Conservation (phyloP, 2,888 invertebrate species). For the Malacosoma neustria region DNA sequence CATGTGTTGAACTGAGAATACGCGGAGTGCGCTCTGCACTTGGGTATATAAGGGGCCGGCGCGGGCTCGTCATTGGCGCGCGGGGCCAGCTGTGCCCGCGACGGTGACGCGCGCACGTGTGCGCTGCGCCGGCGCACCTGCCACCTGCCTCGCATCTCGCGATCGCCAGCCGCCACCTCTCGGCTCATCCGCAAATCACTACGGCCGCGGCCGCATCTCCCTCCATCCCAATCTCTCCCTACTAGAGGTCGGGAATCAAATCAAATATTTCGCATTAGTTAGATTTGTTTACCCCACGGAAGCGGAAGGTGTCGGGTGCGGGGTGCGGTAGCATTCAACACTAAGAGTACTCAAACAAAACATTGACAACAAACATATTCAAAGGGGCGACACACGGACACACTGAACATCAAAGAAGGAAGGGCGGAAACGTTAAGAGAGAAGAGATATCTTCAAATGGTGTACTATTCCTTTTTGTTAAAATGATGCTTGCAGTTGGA, state of each 20-base stretch:
- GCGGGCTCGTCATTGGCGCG: slow-evolving; percentile 7
- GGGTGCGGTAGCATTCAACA: slow-evolving; percentile 1
- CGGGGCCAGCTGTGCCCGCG: slow-evolving; percentile 6
- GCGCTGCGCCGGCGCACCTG: slow-evolving; percentile 12
- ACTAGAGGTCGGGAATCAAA: too few relatives aligned
- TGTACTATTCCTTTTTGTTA: too few relatives aligned
- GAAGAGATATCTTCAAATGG: too few relatives aligned
- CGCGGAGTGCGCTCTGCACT: background rate
- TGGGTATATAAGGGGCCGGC: slow-evolving; percentile 5
- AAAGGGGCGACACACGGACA: too few relatives aligned
- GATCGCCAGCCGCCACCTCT: slow-evolving; percentile 1
- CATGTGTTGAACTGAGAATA: slow-evolving; percentile 1
- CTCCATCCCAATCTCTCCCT: background rate
- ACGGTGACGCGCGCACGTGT: too few relatives aligned
- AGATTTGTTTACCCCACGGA: background rate
- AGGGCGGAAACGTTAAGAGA: too few relatives aligned
- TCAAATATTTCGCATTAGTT: too few relatives aligned
- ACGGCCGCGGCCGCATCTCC: background rate
- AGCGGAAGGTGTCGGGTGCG: background rate
- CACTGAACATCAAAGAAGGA: too few relatives aligned
- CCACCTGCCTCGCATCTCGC: slow-evolving; percentile 7
- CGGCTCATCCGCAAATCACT: too few relatives aligned
- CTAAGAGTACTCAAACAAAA: too few relatives aligned
- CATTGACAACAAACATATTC: too few relatives aligned
- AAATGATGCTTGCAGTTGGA: too few relatives aligned